Percentiles rank a stretch among this genome's conserved stretches.
phyloP scores from a whole-genome alignment of 2,113 vertebrate genomes.

The Siphamia tubifer region DNA sequence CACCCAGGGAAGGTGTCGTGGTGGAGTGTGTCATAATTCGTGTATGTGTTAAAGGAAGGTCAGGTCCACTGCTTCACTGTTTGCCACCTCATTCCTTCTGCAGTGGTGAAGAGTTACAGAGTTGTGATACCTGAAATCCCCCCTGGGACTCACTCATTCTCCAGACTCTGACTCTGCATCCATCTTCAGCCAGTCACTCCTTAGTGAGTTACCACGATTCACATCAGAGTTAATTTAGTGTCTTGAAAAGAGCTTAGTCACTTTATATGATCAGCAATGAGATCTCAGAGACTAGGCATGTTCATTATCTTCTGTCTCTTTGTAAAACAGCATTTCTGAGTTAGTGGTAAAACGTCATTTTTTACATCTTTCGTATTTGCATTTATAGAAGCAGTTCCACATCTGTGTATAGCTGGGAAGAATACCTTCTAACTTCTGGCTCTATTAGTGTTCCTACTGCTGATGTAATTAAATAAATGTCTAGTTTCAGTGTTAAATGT shows the following conservation, averaged over 20 bases:
- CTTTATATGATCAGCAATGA: neutral
- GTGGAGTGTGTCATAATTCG: slow-evolving; percentile 5
- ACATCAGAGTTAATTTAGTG: slow-evolving; percentile 32
- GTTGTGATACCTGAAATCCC: slow-evolving; percentile 51
- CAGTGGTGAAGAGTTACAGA: slow-evolving; percentile 60
- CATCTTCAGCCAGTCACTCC: slow-evolving; percentile 17
- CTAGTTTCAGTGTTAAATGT: too few species aligned
- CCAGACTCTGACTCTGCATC: slow-evolving; percentile 24
- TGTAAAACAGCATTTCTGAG: neutral
- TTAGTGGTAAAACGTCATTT: neutral
- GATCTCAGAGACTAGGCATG: too few species aligned
- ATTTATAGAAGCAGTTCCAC: too few species aligned
- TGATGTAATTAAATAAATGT: neutral
- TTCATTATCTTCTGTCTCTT: neutral
- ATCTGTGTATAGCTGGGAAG: neutral
- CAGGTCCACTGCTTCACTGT: slow-evolving; percentile 21
- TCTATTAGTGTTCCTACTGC: too few species aligned
- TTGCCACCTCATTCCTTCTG: slow-evolving; percentile 23
- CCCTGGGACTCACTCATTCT: slow-evolving; percentile 44
- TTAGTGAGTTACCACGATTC: slow-evolving; percentile 23
- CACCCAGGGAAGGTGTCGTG: slow-evolving; percentile 49
- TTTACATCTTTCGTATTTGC: neutral
- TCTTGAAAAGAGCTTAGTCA: slow-evolving; percentile 21
- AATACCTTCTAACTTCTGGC: neutral
- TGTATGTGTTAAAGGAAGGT: slow-evolving; percentile 24